phyloP scores from a whole-genome alignment of 2,888 invertebrate genomes.

The Eupithecia centaureata region DNA sequence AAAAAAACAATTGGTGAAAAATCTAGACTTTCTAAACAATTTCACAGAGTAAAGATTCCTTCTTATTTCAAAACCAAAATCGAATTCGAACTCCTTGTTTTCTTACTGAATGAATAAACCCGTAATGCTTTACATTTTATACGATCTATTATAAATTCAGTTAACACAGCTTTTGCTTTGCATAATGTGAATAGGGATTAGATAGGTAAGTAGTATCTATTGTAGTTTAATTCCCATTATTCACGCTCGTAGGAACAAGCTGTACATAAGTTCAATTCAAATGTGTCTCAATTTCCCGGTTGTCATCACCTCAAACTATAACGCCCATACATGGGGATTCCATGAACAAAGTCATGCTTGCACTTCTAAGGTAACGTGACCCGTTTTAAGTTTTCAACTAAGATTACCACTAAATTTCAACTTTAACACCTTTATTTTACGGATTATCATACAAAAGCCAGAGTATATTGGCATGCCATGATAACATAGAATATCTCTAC shows the following conservation, averaged over 20 bases:
- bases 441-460: background rate
- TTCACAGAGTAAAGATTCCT: too few species aligned
- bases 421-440: background rate
- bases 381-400: background rate
- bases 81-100: too few species aligned
- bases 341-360: conserved; percentile 12
- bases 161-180: background rate
- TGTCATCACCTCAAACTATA: conserved; percentile 35
- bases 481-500: background rate
- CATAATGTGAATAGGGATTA: background rate
- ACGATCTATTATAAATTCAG: too few species aligned
- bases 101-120: too few species aligned
- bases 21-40: background rate
- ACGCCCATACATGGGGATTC: conserved; percentile 13
- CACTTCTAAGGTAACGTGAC: background rate
- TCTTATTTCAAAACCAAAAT: too few species aligned
- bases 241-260: background rate
- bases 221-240: background rate
- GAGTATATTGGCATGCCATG: conserved; percentile 3
- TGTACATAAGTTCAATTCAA: conserved; percentile 12
- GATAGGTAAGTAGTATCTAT: background rate
- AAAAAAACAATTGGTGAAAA: background rate
- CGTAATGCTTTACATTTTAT: too few species aligned
- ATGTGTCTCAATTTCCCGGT: conserved; percentile 33
- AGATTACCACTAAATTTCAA: background rate